Base-by-base conservation (phyloP, 2,113 vertebrate species). In the Pleuronectes platessa region DNA sequence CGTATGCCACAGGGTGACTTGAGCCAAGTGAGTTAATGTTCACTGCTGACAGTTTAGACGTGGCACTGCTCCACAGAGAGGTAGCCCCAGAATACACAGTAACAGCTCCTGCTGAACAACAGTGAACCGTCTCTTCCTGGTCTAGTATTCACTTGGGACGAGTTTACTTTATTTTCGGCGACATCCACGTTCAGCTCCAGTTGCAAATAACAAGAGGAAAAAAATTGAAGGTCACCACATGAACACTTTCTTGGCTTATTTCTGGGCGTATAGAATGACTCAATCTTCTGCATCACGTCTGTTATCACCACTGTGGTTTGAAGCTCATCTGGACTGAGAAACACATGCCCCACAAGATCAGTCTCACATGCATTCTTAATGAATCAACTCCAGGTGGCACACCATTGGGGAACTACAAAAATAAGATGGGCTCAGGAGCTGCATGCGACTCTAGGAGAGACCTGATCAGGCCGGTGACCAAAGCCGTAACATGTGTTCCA, bases 261-360 rank as follows among this genome's bases (percentile, higher is more conserved):
- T 51, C 49, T 51, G 49, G 18, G 17, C 49, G 20, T 51, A 51
- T 51, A 20, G 4, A 65, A 63, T 37, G 35, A 75, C 64, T 73
- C 5, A 45, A 58, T 84, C 73, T 79, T 82, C 70, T 62, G 71
- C 58, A 31, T 71, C 67, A 78, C 68, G 77, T 84, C 64, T 86
- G 76, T 76, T 77, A 58, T 72, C 42, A 54, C 49, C 2, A 13
- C 59, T 55, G 68, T 61, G 66, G 56, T 71, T 21, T 63, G 64
- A 68, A 73, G 51, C 61, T 76, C 59, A 71, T 17, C 49, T 51
- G 76, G 47, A 80, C 68, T 64, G 40, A 83, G 53, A 79, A 55
- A 49, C 37, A 78, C 15, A 47, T 85, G 78, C 27, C 61, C 15
- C 18, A 62, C 84, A 76, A 76, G 4, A 71, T 77, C 71, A 67